Base-by-base conservation (phyloP, 2,888 invertebrate species). In the Margaritifera margaritifera region DNA sequence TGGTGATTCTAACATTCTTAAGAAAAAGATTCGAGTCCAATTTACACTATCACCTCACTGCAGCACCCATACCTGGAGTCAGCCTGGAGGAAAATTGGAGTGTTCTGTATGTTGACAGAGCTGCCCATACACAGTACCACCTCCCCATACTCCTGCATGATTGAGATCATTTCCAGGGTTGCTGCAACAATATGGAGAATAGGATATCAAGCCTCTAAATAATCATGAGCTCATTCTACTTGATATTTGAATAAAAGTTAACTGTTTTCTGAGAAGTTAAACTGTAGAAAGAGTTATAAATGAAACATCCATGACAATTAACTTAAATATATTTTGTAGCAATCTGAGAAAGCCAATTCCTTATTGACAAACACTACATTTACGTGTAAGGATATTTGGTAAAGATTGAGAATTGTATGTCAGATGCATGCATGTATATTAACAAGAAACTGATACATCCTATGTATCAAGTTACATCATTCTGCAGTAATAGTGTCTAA, bases 91-190 rank as follows among this genome's bases (percentile, higher is more conserved):
- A 98, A 99, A 84, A 97, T 94, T 66, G 94, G 94, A 89, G 95
- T 94, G 90, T 99, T 99, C 80, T 95, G 94, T 74, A 95, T 94
- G 88, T 95, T 96, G 0, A 96, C 95, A 20, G 95, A 94, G 6
- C 97, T 98, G 11, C 98, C 98, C 86, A 99, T 92, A 31, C 97
- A 96, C 83, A 97, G 78, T 0, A 98, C 97, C 31, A 98, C 95
- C 91, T 99, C 98, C 1, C 96, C 96, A 89, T 98, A 96, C 85
- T 97, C 96, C 81, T 96, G 95, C 97, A 99, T 98, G 71, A 99
- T 98, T 83, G 86, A 83, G 42, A 92, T 86, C 99, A 99, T 99
- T 90, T 95, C 95, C 51, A 94, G 92, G 0, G 97, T 97, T 20
- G 96, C 96, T 89, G 81, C 2, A 80, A 71, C 53, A 61, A 31